Conservation (phyloP, 2,797 vertebrate species). For the Psittacula derbiana region DNA sequence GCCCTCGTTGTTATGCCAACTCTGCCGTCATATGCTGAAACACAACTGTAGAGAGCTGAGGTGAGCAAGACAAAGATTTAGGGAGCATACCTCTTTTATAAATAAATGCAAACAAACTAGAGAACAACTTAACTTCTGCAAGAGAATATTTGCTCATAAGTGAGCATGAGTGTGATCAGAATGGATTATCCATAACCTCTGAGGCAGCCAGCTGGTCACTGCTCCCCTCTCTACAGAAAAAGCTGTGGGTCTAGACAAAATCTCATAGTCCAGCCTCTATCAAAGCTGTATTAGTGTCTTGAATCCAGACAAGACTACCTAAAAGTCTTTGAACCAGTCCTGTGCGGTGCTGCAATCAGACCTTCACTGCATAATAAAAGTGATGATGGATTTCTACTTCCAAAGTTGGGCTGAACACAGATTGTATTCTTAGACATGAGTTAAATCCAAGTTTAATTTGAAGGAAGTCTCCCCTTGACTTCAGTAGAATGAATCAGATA, state of each 20-base stretch:
- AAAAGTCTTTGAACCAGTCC: not conserved
- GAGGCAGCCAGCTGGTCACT: not conserved
- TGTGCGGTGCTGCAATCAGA: not conserved
- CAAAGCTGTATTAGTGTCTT: not conserved
- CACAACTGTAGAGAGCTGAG: not conserved
- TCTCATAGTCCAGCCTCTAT: not conserved
- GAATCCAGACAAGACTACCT: not conserved
- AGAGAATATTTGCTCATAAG: not conserved
- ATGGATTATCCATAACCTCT: not conserved
- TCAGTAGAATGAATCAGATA: not conserved
- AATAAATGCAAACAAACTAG: not conserved
- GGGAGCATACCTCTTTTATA: not conserved
- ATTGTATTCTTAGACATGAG: not conserved
- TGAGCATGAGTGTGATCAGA: not conserved
- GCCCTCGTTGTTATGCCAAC: not conserved
- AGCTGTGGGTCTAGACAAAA: not conserved
- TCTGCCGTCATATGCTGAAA: not conserved
- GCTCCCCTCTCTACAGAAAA: not conserved
- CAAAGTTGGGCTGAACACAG: not conserved
- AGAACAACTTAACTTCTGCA: not conserved
- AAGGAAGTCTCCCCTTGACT: not conserved
- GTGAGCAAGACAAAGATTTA: not conserved
- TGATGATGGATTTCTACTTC: not conserved
- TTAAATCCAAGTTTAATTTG: not conserved
- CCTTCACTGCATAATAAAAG: not conserved